Evolutionary conservation across 2,888 invertebrate species (phyloP), one percentile per base, ranked within the genome.

Genomic region (Drosophila siamana): DNA sequence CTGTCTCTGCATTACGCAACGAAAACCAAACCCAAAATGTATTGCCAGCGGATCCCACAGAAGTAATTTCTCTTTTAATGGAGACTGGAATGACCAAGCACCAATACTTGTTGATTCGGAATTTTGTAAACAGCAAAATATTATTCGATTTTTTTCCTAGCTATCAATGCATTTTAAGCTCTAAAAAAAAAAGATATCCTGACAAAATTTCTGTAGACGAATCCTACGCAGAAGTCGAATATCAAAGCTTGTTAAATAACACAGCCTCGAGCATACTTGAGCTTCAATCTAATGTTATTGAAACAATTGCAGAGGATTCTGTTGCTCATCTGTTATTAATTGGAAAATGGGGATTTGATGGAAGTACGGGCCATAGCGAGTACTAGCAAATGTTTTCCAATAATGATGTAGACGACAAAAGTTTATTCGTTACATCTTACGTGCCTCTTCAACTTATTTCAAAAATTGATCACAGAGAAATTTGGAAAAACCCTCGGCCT

Each of bases 191-290:
- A 0, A 44, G 43, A 44, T 44, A 44, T 24, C 43, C 43, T 44
- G 24, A 47, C 30, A 30, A 47, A 19, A 47, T 28, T 33, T 47
- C 47, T 47, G 47, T 47, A 11, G 30, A 30, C 30, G 96, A 96
- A 92, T 95, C 95, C 89, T 94, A 47, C 30, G 47, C 33, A n/a
- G n/a, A 33, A 33, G 33, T 33, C n/a, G 33, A 33, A 33, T 6
- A n/a, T n/a, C 33, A 33, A 47, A 47, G 47, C 16, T 33, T 30
- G 47, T 47, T 47, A 47, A 7, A 47, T 33, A 30, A 47, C n/a
- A 47, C 47, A 30, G 47, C 47, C 11, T 47, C 30, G 47, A 47
- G 47, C 11, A 47, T 95, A 86, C 94, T 95, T 24, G 43, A 55
- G 22, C 55, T 47, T 16, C 47, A 30, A 43, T 28, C 40, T 44